Evolutionary conservation across 1,140 invertebrate species (phyloP).

Genomic region (Drosophila repletoides): DNA sequence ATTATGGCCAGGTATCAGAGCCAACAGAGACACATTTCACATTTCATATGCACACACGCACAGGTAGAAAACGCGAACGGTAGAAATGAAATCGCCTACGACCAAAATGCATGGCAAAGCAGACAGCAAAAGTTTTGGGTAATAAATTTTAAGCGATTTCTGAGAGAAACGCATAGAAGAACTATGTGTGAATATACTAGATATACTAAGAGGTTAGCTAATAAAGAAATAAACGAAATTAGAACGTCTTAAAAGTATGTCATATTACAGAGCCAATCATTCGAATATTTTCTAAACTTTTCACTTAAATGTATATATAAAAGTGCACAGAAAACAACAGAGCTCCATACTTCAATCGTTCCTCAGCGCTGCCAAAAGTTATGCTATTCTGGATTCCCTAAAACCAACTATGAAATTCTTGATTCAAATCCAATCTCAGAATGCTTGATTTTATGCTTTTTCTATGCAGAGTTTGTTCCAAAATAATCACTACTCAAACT

Average conservation of each 20-base stretch:
- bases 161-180: slow-evolving; percentile 41
- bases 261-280: too few species aligned
- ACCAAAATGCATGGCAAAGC: slow-evolving; percentile 70
- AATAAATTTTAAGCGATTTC: slow-evolving; percentile 77
- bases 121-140: slow-evolving; percentile 71
- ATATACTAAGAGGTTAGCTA: slow-evolving; percentile 5
- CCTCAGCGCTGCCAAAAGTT: too few species aligned
- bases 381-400: too few species aligned
- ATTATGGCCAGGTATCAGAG: slow-evolving; percentile 47
- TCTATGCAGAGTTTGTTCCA: too few species aligned
- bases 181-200: slow-evolving; percentile 7
- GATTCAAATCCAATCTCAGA: too few species aligned
- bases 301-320: background rate
- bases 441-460: too few species aligned
- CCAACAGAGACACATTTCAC: slow-evolving; percentile 43
- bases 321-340: background rate
- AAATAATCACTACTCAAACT: too few species aligned
- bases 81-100: slow-evolving; percentile 52
- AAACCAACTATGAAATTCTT: too few species aligned
- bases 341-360: too few species aligned
- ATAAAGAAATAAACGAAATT: background rate
- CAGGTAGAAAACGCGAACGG: slow-evolving; percentile 34
- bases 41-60: slow-evolving; percentile 76
- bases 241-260: background rate
- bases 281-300: too few species aligned